Base-by-base conservation (phyloP, 37 sponge, comb jelly and placozoan genomes). In the Geodia barretti region DNA sequence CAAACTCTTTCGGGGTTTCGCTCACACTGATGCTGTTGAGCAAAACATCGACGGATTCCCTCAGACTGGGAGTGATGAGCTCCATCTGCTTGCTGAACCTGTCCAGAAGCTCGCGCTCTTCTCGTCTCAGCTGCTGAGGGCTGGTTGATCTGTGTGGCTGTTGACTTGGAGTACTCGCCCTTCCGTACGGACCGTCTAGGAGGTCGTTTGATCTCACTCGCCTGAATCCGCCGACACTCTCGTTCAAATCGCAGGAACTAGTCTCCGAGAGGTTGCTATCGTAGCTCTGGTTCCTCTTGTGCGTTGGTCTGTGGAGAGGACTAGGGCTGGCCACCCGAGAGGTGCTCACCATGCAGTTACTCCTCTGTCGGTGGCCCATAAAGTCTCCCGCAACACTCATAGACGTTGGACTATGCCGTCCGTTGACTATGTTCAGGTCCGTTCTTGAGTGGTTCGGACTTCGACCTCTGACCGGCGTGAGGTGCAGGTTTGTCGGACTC, bases 21-120 rank as follows among this genome's bases (percentile, higher is more conserved):
- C 41, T 84, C 19, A 76, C 85, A 2, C 47, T 61, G 47, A 90
- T 41, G 58, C 82, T 73, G 17, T 72, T 72, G 4, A 79, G 25
- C 2, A 88, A 74, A 4, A 47, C 41, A 40, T 88, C 82, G 14
- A 92, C 62, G 0, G 93, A 32, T 28, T 88, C 84, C 34, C 61
- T 79, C 62, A 92, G 71, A 31, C 83, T 78, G 39, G 89, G 93
- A 2, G 84, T 39, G 28, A 92, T 75, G 33, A 85, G 84, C 14
- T 92, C 87, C 78, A 92, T 72, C 54, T 88, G 93, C 62, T 83
- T 79, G 70, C 77, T 33, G 39, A 79, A 92, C n/a, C 84, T n/a
- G 1, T 72, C 71, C 73, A 92, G 38, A 33, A 92, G 82, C 14
- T 75, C 80, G 2, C 68, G 60, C 8, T 89, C 90, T 43, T 89